These are phyloP conservation scores for Atethmia centrago DNA, from an alignment of 2,888 invertebrate species.

Conservation along the genomic window DNA sequence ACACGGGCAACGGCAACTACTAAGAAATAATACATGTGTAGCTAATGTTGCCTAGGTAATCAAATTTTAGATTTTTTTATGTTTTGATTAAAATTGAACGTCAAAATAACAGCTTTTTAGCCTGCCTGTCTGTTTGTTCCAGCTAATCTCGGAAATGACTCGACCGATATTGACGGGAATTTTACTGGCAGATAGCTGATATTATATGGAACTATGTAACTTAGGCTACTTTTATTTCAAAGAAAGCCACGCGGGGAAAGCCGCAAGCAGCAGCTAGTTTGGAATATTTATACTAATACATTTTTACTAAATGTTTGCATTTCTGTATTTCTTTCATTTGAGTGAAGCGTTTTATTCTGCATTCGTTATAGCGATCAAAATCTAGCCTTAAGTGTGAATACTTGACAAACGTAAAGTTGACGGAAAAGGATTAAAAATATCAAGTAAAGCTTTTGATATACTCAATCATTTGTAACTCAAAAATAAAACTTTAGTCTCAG, in stretches of 20 bases:
- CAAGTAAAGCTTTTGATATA: conserved; percentile 2
- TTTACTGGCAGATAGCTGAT: too few relatives aligned
- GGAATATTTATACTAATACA: not conserved
- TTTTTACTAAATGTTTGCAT: not conserved
- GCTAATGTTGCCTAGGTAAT: not conserved
- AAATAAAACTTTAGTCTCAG: not conserved
- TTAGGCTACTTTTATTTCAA: too few relatives aligned
- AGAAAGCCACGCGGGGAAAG: too few relatives aligned
- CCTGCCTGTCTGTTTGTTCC: too few relatives aligned
- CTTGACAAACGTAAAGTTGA: not conserved
- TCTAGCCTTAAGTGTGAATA: not conserved
- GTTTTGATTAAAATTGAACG: too few relatives aligned
- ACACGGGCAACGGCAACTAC: not conserved
- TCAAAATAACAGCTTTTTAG: too few relatives aligned
- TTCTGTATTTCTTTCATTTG: not conserved
- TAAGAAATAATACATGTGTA: not conserved
- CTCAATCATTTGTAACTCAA: not conserved
- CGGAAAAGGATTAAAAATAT: not conserved
- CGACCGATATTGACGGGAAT: too few relatives aligned
- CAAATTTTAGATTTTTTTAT: not conserved
- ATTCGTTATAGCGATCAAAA: not conserved
- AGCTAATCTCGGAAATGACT: too few relatives aligned
- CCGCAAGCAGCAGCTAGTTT: not conserved
- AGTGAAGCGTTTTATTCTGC: not conserved
- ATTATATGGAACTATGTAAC: too few relatives aligned